Evolutionary conservation across 2,797 vertebrate genomes (phyloP).

Genomic region (Melanogrammus aeglefinus): DNA sequence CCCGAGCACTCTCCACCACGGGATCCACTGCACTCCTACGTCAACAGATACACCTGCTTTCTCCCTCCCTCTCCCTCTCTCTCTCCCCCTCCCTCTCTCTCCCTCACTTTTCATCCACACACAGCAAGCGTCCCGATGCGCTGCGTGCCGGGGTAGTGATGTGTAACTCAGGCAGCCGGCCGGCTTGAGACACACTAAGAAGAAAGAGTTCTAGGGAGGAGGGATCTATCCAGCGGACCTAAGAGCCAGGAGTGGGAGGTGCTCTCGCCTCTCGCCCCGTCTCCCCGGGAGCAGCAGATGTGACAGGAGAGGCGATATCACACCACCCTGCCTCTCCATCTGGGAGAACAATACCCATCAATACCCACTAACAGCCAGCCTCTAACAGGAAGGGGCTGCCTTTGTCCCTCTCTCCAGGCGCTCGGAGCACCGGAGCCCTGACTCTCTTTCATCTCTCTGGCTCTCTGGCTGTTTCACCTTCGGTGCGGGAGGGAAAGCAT

Average conservation of each 20-base stretch:
- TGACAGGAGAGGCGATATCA: conserved; percentile 46
- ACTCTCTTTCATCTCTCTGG: conserved; percentile 41
- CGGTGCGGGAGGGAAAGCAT: conserved; percentile 32
- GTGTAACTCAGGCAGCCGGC: not conserved
- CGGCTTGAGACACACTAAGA: not conserved
- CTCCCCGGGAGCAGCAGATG: conserved; percentile 61
- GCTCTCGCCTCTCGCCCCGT: conserved; percentile 6
- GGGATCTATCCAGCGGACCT: not conserved
- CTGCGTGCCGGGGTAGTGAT: not conserved
- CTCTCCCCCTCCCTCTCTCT: not conserved
- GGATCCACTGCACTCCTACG: not conserved
- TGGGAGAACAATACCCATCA: conserved; percentile 64
- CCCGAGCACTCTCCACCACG: not conserved
- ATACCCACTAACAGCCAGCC: conserved; percentile 22
- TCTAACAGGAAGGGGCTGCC: conserved; percentile 57
- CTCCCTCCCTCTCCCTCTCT: not conserved
- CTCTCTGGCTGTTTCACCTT: conserved; percentile 54
- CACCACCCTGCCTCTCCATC: conserved; percentile 44
- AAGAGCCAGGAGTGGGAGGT: conserved; percentile 14
- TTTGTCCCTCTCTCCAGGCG: conserved; percentile 56
- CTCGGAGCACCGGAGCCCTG: conserved; percentile 41
- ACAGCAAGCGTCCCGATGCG: not conserved
- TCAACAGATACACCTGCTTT: conserved; percentile 1
- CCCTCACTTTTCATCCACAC: not conserved
- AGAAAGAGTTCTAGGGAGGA: not conserved